Evolutionary conservation across 2,888 invertebrate genomes (phyloP), one percentile per base, ranked within the genome.

Genomic region (Polyommatus iphigenia): DNA sequence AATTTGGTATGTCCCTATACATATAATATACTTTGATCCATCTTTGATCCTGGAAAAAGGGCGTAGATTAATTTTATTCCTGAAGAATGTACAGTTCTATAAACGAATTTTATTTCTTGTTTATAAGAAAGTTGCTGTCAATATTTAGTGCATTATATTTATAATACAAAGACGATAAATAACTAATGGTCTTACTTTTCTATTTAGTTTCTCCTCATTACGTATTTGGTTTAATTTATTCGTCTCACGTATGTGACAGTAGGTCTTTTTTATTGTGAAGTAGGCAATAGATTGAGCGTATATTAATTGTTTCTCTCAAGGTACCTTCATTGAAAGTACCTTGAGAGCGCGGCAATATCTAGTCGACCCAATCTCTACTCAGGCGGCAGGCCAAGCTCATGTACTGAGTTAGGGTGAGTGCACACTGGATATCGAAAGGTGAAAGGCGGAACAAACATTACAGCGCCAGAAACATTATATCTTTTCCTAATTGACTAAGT

Each of bases 381-480:
- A 84, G 90, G 88, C 88, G 91, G 91, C 82, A 84, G 90, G 88
- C 88, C 91, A 91, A 91, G 91, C 91, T 91, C 90, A 91, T 85
- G 86, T 84, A 83, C 50, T 59, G 54, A 50, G 50, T 32, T 75
- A 73, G 18, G 62, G 67, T 78, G 67, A n/a, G 20, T 75, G 46
- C 36, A 62, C 54, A 67, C 50, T 54, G 18, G 18, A 54, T 0
- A 54, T 0, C 18, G 1, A 18, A 54, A 54, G 18, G 5, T 18
- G 54, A 54, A 54, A 18, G 18, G 15, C 54, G 18, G 54, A 18
- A 18, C 54, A 15, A 15, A 15, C 3, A 50, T 15, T 15, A 41
- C 41, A 41, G 41, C 8, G 41, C 10, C 41, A 41, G 41, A 10
- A 41, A 41, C 10, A 41, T 41, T 41, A 41, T 10, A 2, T 10